Conservation (phyloP, 2,888 invertebrate species). For the Hyposoter didymator region DNA sequence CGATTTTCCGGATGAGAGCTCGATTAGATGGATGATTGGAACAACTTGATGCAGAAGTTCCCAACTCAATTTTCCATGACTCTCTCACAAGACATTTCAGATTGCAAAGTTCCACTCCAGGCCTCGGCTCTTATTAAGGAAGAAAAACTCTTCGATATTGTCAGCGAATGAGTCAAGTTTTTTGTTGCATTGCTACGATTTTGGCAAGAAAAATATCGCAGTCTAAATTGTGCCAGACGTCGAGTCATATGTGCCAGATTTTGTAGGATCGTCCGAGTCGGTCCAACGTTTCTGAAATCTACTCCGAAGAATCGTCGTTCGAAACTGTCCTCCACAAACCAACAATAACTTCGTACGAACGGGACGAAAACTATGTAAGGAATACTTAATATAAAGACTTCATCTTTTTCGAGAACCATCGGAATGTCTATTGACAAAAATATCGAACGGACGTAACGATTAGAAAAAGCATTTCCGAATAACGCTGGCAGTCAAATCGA, state of each 20-base stretch:
- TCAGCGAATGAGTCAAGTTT: not conserved
- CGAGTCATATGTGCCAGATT: constrained; percentile 6
- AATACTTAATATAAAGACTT: no score
- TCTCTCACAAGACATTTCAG: not conserved
- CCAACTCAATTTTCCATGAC: not conserved
- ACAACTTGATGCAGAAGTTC: not conserved
- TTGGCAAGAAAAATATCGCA: not conserved
- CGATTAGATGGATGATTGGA: not conserved
- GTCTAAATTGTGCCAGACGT: constrained; percentile 10
- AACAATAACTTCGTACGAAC: not conserved
- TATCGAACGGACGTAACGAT: no score
- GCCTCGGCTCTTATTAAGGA: not conserved
- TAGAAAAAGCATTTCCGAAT: no score
- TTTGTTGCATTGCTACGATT: not conserved
- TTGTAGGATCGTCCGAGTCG: not conserved
- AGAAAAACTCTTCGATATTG: not conserved
- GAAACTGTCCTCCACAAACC: not conserved
- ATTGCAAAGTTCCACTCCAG: not conserved
- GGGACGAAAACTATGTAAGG: not conserved
- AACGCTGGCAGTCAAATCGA: no score
- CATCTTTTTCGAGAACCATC: no score
- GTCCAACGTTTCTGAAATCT: not conserved
- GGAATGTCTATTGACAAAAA: no score
- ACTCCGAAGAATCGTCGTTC: constrained; percentile 10
- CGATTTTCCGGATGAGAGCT: not conserved